Evolutionary conservation across 2,888 invertebrate genomes (phyloP), one percentile per base, ranked within the genome.

Genomic region (Gandaritis pyraliata): DNA sequence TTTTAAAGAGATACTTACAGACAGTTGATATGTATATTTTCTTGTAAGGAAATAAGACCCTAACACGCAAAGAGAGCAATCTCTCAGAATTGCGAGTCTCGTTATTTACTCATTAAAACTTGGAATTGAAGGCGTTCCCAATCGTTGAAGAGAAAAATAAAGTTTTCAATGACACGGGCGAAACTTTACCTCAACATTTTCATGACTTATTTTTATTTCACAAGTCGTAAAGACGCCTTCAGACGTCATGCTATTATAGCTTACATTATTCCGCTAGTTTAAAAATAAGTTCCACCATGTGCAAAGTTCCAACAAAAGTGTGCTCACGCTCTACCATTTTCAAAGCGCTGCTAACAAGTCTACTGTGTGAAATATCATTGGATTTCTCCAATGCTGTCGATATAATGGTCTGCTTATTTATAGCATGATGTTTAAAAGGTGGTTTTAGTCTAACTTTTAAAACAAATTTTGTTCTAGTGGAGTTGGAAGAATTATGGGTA

Each of bases 71-170:
- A 87, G 76, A 80, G 86, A 86, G 82, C 84, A 84, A 80, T 82
- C 75, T 75, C 76, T 74, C 68, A 58, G 78, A 79, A 82, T 81
- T 80, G 72, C 70, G 74, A 72, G 75, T 76, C 78, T 87, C 78
- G 87, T 88, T 89, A 88, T 90, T 89, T 90, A 87, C 88, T 88
- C 87, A 89, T 89, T 89, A 88, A 85, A 89, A 88, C 83, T 88
- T 88, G 69, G 78, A 76, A 85, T 86, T 83, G 85, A 79, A 80
- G 81, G 80, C 82, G 81, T 80, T 81, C 78, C 73, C 79, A 82
- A 81, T 79, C 72, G 77, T 59, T 48, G 53, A 48, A 52, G 57
- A 62, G 79, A 75, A 75, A 78, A 81, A 81, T 77, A 79, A 84
- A 87, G 78, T 86, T 87, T 79, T 75, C 81, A 81, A 82, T 85